Conservation (phyloP, 1,140 invertebrate species). For the Halictus rubicundus region DNA sequence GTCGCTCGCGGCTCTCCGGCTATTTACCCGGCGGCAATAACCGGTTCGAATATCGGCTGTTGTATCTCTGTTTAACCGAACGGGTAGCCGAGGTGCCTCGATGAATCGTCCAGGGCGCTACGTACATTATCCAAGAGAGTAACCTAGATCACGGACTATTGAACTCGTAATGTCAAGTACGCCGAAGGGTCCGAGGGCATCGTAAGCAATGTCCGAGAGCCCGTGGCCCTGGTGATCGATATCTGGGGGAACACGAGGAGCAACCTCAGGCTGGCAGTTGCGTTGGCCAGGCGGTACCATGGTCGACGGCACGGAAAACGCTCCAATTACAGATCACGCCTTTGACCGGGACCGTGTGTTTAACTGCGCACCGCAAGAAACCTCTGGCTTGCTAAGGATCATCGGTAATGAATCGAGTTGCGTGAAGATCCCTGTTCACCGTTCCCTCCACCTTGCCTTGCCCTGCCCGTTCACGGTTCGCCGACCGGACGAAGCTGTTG, state of each 20-base stretch:
- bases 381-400: slow-evolving; percentile 20
- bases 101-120: slow-evolving; percentile 21
- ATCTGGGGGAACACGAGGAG: slow-evolving; percentile 45
- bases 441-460: not conserved
- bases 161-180: slow-evolving; percentile 57
- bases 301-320: slow-evolving; percentile 57
- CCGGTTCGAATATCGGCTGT: slow-evolving; percentile 5
- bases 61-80: slow-evolving; percentile 19
- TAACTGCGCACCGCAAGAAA: slow-evolving; percentile 42
- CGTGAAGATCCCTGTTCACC: not conserved
- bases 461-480: not conserved
- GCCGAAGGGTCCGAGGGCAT: slow-evolving; percentile 45
- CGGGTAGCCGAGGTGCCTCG: slow-evolving; percentile 9
- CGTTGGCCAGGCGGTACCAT: slow-evolving; percentile 43
- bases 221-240: slow-evolving; percentile 47
- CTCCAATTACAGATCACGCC: slow-evolving; percentile 60
- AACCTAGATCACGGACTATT: slow-evolving; percentile 50
- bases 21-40: slow-evolving; percentile 23
- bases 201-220: slow-evolving; percentile 44
- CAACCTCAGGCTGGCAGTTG: slow-evolving; percentile 40
- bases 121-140: slow-evolving; percentile 34
- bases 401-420: slow-evolving; percentile 40
- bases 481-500: no score
- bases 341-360: slow-evolving; percentile 58
- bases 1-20: no score